phyloP scores from a whole-genome alignment of 2,797 vertebrate genomes.

The Pseudochirops cupreus region DNA sequence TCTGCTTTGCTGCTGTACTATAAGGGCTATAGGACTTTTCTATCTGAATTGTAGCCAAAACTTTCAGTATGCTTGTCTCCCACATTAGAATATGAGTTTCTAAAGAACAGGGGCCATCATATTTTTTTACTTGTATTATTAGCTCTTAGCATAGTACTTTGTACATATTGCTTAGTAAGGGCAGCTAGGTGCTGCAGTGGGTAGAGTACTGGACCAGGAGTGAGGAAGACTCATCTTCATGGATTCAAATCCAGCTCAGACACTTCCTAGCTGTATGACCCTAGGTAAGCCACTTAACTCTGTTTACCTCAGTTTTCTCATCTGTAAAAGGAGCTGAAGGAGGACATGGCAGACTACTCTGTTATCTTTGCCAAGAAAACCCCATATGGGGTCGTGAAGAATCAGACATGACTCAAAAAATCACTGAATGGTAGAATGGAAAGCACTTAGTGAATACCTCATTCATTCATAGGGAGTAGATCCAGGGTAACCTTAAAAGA shows the following conservation, averaged over 20 bases:
- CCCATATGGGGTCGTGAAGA: not conserved
- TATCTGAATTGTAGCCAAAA: not conserved
- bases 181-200: not conserved
- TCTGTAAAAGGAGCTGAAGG: not conserved
- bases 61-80: not conserved
- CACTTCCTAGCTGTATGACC: not conserved
- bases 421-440: not conserved
- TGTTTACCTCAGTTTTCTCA: not conserved
- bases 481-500: not conserved
- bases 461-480: not conserved
- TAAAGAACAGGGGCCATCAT: too few species aligned
- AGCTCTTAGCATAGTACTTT: not conserved
- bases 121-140: not conserved
- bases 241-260: not conserved
- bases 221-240: not conserved
- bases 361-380: not conserved
- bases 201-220: not conserved
- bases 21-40: not conserved
- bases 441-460: not conserved
- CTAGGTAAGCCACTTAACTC: not conserved
- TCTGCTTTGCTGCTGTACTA: not conserved
- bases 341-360: not conserved
- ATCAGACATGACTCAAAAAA: not conserved
- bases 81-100: not conserved
- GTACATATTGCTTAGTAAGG: not conserved